Evolutionary conservation across 1,140 invertebrate species (phyloP), one percentile per base, ranked within the genome.

Genomic region (Sminthurinus signatus): DNA sequence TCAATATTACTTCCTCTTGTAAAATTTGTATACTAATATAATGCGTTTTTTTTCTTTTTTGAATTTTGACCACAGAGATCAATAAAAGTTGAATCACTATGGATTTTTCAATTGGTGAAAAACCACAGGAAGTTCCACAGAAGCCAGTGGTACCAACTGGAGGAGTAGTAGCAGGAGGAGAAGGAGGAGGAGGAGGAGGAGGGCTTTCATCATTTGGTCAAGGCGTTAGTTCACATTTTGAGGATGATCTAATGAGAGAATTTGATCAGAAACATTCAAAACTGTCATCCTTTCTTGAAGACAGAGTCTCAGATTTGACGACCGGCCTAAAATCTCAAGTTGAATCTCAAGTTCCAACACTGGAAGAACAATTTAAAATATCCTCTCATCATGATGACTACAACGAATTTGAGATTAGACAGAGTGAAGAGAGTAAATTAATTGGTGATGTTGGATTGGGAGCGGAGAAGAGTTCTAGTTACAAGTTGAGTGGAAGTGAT

Each of bases 181-280:
- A 10, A 8, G 8, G 17, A 8, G 8, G 17, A 8, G 36, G 36
- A 8, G 8, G 8, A 17, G 8, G 8, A 8, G 36, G 8, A 8
- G 36, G 36, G 17, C 17, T 39, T 14, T 19, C 19, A 5, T 19
- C 46, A 14, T 8, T 19, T 48, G 8, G 19, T 23, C 8, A 52
- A 32, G 54, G 5, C 31, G 31, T 36, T 56, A 56, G 42, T 15
- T 61, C 65, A 8, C 50, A 62, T 0, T 62, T 59, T 54, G 68
- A 65, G 27, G 68, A 69, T 23, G 64, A 65, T 43, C 31, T 66
- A 15, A 54, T 69, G 36, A 52, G 55, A 27, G 60, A 65, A 25
- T 69, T 69, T 43, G 60, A 69, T 36, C 29, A 62, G 36, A 66
- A 70, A 23, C 60, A 63, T 25, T 59, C 61, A 14, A 64, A 70